These are phyloP conservation scores for Phocoena sinus DNA, from an alignment of 2,113 vertebrate genomes.

Conservation along the genomic window DNA sequence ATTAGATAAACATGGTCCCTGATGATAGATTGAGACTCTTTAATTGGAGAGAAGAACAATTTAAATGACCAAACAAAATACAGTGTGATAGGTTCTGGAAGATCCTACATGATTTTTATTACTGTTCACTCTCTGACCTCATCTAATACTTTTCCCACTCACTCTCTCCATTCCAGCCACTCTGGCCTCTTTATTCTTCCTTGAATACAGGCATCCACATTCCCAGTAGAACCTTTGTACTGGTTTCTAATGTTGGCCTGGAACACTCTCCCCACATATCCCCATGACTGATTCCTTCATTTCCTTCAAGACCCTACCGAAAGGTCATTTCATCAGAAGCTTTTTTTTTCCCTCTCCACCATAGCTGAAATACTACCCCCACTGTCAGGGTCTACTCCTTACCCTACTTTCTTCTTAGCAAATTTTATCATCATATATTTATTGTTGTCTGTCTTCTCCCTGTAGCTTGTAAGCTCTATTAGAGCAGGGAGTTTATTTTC, in stretches of 20 bases:
- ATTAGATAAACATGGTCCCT: neutral
- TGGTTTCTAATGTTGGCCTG: neutral
- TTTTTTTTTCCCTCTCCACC: neutral
- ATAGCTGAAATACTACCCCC: neutral
- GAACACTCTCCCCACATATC: neutral
- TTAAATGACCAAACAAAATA: neutral
- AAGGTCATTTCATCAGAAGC: neutral
- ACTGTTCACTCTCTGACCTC: neutral
- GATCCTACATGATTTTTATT: neutral
- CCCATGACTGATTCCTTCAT: neutral
- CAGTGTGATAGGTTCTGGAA: neutral
- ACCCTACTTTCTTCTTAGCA: neutral
- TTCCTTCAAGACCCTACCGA: neutral
- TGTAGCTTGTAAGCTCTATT: neutral
- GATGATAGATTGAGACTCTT: neutral
- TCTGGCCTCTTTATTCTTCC: neutral
- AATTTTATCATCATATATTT: neutral
- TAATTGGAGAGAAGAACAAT: neutral
- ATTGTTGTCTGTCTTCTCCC: neutral
- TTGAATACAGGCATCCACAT: neutral
- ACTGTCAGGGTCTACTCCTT: neutral
- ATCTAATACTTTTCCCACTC: neutral
- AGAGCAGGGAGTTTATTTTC: neutral
- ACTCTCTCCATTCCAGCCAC: neutral
- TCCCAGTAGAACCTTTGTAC: neutral